Base-by-base conservation (phyloP, 2,113 vertebrate species). In the Pterocles burchelli region DNA sequence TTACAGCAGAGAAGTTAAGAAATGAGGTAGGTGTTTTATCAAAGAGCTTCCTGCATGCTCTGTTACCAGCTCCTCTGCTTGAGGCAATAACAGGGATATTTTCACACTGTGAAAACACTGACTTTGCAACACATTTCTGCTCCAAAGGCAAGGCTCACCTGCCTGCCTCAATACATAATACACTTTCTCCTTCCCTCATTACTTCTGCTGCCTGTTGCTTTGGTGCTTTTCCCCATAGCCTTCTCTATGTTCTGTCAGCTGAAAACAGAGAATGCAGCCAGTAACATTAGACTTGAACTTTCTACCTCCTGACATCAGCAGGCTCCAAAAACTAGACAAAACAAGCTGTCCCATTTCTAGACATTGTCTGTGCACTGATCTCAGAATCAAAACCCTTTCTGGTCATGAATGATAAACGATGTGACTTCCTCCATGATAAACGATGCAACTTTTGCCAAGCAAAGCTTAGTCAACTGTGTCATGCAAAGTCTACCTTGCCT, bases 291-390 rank as follows among this genome's bases (percentile, higher is more conserved):
- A 41, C 43, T 71, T 95, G 90, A 95, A 95, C 76, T 90, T 95
- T 85, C 76, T 87, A 81, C 61, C 61, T 92, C 33, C 31, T 78
- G 65, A 90, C 45, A 63, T 55, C 22, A 81, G 65, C 1, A 1
- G n/a, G 55, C 57, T 84, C 48, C 65, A 78, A 93, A 86, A 90
- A 52, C 31, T 78, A 96, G 92, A 94, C 76, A 95, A 97, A 96
- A 95, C 91, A 96, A 84, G 25, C 49, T 31, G 57, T 93, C 54
- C 57, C 62, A 45, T 58, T 95, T 81, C 83, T 87, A 70, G 80
- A 91, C 61, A 54, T 68, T 74, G 80, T 66, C 89, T 79, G 45
- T 78, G 62, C 59, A 68, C 52, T 75, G 48, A 88, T 78, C 65
- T 89, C 73, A 78, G 65, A 91, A 63, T 52, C 33, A 2, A 91